Evolutionary conservation across 2,888 invertebrate genomes (phyloP).

Genomic region (Toxonevra muliebris): DNA sequence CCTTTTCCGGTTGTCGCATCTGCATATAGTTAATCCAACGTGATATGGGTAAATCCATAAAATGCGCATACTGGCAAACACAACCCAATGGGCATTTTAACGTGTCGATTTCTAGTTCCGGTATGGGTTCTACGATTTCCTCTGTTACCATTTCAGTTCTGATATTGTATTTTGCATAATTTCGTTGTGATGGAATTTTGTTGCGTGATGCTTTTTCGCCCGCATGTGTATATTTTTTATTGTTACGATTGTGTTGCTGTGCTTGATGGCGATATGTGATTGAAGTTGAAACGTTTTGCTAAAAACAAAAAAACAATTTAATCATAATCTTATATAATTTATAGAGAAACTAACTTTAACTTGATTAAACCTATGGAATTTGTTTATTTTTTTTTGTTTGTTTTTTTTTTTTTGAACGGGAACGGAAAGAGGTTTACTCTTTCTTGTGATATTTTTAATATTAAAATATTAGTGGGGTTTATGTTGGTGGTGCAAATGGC

Average conservation of each 20-base stretch:
- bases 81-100: constrained; percentile 67
- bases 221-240: no score
- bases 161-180: background rate
- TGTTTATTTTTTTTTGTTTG: no score
- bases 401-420: no score
- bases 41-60: constrained; percentile 68
- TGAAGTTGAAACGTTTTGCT: background rate
- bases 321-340: no score
- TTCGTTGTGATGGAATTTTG: background rate
- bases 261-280: constrained; percentile 10
- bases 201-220: background rate
- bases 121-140: background rate
- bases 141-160: background rate
- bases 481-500: no score
- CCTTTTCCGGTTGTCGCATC: constrained; percentile 29
- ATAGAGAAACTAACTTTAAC: no score
- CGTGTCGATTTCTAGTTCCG: constrained; percentile 46
- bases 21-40: constrained; percentile 65
- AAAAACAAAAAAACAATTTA: no score
- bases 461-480: background rate
- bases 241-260: background rate
- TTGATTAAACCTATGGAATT: no score
- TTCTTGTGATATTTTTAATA: background rate
- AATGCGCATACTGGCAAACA: constrained; percentile 68
- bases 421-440: background rate